These are phyloP conservation scores for Daboia siamensis DNA, from an alignment of 2,113 vertebrate genomes.

Conservation along the genomic window DNA sequence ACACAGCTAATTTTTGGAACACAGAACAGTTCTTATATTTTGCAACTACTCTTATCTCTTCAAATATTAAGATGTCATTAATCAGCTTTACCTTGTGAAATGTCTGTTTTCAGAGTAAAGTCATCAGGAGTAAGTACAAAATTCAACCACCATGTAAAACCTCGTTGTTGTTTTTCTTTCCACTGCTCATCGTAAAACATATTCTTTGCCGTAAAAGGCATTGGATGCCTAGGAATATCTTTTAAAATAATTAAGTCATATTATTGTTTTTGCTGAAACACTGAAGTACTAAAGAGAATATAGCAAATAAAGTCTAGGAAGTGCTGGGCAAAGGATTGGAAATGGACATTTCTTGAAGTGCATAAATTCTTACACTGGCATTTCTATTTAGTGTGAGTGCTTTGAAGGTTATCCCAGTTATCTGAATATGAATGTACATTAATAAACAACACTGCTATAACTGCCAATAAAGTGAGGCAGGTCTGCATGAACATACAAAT, in stretches of 20 bases:
- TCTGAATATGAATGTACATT: not conserved
- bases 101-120: conserved; percentile 82
- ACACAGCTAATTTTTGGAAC: not conserved
- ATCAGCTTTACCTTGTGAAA: conserved; percentile 76
- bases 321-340: not conserved
- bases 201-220: conserved; percentile 94
- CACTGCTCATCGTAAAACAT: conserved; percentile 97
- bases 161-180: conserved; percentile 92
- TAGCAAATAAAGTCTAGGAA: not conserved
- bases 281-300: not conserved
- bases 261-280: not conserved
- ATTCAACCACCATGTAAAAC: conserved; percentile 96
- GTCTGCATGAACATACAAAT: not conserved
- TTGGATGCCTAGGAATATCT: conserved; percentile 90
- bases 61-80: not conserved
- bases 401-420: not conserved
- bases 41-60: not conserved
- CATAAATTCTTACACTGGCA: not conserved
- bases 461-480: not conserved
- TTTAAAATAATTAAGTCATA: not conserved
- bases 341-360: not conserved
- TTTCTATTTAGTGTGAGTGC: not conserved
- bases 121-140: conserved; percentile 94
- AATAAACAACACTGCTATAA: not conserved
- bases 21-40: not conserved